Conservation (phyloP, 2,888 invertebrate species). For the Orthosia gracilis region DNA sequence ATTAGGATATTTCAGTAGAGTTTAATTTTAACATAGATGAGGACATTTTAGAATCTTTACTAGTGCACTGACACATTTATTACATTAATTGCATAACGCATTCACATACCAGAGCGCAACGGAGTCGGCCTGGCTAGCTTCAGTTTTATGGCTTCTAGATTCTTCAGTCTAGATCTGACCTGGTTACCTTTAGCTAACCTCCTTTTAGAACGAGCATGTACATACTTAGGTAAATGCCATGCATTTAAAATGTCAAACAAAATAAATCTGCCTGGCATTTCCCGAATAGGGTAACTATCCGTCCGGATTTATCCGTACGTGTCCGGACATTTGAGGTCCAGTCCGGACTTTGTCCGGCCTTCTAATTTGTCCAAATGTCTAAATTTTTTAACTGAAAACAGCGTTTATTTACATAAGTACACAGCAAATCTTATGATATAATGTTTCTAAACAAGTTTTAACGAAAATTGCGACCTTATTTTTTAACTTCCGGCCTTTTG, state of each 20-base stretch:
- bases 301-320: too few relatives aligned
- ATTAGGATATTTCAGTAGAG: slow-evolving; percentile 11
- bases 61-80: slow-evolving; percentile 21
- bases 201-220: slow-evolving; percentile 3
- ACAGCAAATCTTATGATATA: too few relatives aligned
- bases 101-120: slow-evolving; percentile 15
- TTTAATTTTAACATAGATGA: neutral
- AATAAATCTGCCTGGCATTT: neutral
- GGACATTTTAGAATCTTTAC: slow-evolving; percentile 19
- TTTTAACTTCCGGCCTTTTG: too few relatives aligned
- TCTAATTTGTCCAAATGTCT: too few relatives aligned
- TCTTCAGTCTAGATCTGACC: slow-evolving; percentile 18
- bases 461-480: too few relatives aligned
- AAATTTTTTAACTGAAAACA: too few relatives aligned
- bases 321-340: too few relatives aligned
- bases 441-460: too few relatives aligned
- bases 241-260: neutral
- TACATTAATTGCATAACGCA: slow-evolving; percentile 12
- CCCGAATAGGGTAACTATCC: too few relatives aligned
- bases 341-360: too few relatives aligned
- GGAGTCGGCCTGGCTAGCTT: slow-evolving; percentile 1
- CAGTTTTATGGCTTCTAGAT: slow-evolving; percentile 51
- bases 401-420: too few relatives aligned
- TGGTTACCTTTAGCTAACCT: slow-evolving; percentile 32
- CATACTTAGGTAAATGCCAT: neutral